Conservation (phyloP, 2,113 vertebrate genomes). For the Panurus biarmicus region DNA sequence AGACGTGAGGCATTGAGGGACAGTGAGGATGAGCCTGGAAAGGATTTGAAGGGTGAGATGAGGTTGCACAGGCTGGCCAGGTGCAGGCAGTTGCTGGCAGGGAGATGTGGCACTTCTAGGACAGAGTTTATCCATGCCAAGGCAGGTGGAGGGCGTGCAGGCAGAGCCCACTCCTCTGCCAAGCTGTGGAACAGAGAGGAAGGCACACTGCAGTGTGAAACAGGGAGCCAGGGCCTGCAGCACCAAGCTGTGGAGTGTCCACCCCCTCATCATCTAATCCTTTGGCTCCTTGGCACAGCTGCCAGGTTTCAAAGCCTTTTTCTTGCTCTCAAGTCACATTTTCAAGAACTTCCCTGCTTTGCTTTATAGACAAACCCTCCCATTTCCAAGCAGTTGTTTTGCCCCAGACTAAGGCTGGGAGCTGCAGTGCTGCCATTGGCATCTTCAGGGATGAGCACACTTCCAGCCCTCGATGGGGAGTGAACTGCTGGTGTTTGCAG, state of each 20-base stretch:
- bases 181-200: neutral
- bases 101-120: neutral
- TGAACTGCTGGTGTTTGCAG: neutral
- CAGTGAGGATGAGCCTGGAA: neutral
- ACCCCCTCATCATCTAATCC: neutral
- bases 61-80: neutral
- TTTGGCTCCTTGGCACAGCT: neutral
- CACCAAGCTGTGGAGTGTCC: neutral
- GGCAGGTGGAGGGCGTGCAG: accelerated
- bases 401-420: neutral
- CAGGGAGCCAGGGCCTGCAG: neutral
- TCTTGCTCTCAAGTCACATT: neutral
- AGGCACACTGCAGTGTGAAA: neutral
- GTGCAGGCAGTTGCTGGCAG: neutral
- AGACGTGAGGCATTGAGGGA: neutral
- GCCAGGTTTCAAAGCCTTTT: neutral
- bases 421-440: neutral
- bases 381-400: neutral
- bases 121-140: neutral
- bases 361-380: neutral
- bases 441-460: neutral
- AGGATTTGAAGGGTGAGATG: neutral
- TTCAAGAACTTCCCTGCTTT: neutral
- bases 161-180: neutral
- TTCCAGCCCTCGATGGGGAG: neutral